phyloP scores from a whole-genome alignment of 2,797 vertebrate species.

The Cuniculus paca region DNA sequence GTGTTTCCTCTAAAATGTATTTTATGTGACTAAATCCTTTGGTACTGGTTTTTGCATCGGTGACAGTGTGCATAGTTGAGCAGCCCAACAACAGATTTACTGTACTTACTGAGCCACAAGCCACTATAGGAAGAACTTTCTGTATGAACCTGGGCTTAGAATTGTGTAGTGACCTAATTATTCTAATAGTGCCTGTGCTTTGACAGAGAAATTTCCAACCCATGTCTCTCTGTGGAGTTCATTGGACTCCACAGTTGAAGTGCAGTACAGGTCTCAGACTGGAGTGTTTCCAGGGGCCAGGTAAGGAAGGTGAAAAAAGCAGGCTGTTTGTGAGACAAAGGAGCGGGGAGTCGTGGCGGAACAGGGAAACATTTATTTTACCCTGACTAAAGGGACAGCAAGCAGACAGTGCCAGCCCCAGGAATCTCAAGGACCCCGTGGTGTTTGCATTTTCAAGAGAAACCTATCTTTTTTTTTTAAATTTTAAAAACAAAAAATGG shows the following conservation, averaged over 20 bases:
- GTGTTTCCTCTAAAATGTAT: background rate
- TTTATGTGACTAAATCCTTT: background rate
- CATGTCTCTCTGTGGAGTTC: background rate
- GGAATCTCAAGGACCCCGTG: too few species aligned
- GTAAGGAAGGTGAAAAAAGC: background rate
- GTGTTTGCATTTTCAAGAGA: background rate
- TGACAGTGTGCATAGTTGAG: background rate
- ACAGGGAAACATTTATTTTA: background rate
- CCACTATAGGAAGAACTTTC: background rate
- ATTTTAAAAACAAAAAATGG: too few species aligned
- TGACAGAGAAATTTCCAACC: background rate
- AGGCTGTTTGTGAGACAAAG: background rate
- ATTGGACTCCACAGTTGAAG: background rate
- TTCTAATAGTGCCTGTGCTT: background rate
- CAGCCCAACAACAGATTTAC: background rate
- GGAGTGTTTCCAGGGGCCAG: background rate
- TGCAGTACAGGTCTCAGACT: background rate
- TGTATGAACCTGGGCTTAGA: background rate
- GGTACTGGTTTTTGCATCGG: background rate
- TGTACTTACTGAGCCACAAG: background rate
- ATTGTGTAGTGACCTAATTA: background rate
- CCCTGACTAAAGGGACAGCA: background rate
- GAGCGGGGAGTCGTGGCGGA: background rate
- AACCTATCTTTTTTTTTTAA: background rate
- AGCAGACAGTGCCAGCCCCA: fast-evolving